phyloP scores from a whole-genome alignment of 2,888 invertebrate genomes.

The Glyphotaelius pellucidus region DNA sequence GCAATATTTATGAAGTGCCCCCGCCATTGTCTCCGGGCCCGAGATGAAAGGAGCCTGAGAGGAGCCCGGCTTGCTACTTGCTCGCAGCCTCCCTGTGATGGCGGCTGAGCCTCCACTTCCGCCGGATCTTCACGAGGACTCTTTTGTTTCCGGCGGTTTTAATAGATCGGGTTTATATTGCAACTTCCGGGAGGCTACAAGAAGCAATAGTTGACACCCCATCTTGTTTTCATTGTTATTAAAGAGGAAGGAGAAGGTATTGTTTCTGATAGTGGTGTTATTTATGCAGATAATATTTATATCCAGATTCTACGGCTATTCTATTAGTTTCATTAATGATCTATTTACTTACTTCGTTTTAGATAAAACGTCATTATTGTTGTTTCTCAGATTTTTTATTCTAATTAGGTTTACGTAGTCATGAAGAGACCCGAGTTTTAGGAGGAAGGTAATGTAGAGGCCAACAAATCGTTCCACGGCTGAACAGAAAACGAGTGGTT shows the following conservation, averaged over 20 bases:
- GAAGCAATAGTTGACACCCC: not conserved
- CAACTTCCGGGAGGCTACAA: slow-evolving; percentile 43
- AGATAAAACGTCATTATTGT: too few species aligned
- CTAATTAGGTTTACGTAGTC: too few species aligned
- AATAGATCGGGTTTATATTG: slow-evolving; percentile 47
- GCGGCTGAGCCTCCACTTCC: slow-evolving; percentile 55
- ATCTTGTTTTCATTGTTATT: slow-evolving; percentile 20
- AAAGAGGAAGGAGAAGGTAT: not conserved
- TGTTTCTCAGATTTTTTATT: too few species aligned
- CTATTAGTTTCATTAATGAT: too few species aligned
- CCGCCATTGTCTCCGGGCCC: slow-evolving; percentile 69
- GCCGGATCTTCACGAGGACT: slow-evolving; percentile 48
- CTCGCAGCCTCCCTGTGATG: not conserved
- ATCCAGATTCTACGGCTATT: not conserved
- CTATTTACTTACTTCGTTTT: too few species aligned
- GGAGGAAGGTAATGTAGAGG: too few species aligned
- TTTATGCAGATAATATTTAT: not conserved
- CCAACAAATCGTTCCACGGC: too few species aligned
- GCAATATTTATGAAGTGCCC: slow-evolving; percentile 74
- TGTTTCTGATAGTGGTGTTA: not conserved
- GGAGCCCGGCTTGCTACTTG: not conserved
- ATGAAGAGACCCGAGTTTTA: too few species aligned
- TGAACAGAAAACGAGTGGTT: too few species aligned
- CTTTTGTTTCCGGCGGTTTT: slow-evolving; percentile 40
- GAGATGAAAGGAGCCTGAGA: slow-evolving; percentile 66